A percentile compares a stretch with the other conserved stretches of the same genome.
These are phyloP conservation scores for Hephaestus fuliginosus DNA, from an alignment of 2,797 vertebrate genomes.

Conservation along the genomic window DNA sequence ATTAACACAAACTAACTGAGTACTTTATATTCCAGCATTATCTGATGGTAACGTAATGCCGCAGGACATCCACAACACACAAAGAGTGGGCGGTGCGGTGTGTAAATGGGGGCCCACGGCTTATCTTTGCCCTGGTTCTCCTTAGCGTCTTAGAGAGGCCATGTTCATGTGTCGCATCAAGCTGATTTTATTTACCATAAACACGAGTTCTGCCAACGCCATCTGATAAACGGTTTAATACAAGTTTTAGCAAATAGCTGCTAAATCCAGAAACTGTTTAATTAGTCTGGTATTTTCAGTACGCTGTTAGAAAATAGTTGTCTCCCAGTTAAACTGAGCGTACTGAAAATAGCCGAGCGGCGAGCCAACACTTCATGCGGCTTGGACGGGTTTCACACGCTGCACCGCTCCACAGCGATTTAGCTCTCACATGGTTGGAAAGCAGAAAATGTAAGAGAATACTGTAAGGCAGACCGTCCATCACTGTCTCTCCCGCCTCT, in stretches of 20 bases:
- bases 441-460: conserved; percentile 40
- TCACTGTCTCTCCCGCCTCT: conserved; percentile 32
- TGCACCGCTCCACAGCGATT: conserved; percentile 60
- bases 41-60: background rate
- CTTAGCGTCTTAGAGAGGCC: background rate
- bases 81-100: background rate
- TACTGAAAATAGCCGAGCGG: conserved; percentile 61
- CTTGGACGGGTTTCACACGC: conserved; percentile 54
- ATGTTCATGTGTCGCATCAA: conserved; percentile 38
- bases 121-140: background rate
- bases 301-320: conserved; percentile 50
- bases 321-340: conserved; percentile 48
- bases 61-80: background rate
- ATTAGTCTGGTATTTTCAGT: conserved; percentile 60
- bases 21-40: background rate
- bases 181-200: conserved; percentile 72
- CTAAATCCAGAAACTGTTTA: conserved; percentile 53
- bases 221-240: conserved; percentile 40
- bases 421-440: conserved; percentile 66
- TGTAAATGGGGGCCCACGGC: background rate
- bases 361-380: conserved; percentile 64
- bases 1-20: background rate
- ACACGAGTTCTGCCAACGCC: conserved; percentile 57
- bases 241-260: conserved; percentile 28
- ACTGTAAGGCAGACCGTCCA: conserved; percentile 33